These are phyloP conservation scores for Tonatia bakeri DNA, from an alignment of 2,113 vertebrate species.

Conservation along the genomic window DNA sequence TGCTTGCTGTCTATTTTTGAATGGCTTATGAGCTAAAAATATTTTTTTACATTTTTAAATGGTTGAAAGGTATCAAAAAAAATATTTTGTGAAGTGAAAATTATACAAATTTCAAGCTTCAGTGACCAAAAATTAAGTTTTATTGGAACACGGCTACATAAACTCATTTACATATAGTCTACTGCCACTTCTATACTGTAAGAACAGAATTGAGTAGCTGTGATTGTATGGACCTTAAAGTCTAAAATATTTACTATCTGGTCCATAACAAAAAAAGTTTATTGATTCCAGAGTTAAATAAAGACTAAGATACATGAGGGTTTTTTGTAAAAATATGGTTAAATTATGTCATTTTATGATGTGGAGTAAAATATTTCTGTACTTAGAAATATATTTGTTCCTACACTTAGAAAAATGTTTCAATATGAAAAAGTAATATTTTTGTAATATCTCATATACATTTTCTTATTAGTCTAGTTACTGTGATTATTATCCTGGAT, in stretches of 20 bases:
- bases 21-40: not conserved
- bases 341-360: not conserved
- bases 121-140: not conserved
- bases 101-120: not conserved
- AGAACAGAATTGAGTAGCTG: not conserved
- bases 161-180: not conserved
- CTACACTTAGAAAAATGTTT: not conserved
- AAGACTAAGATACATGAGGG: not conserved
- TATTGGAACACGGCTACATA: not conserved
- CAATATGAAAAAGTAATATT: not conserved
- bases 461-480: not conserved
- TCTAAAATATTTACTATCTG: not conserved
- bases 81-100: not conserved
- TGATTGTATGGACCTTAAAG: not conserved
- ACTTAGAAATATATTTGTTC: not conserved
- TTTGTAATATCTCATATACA: not conserved
- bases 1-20: not conserved
- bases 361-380: not conserved
- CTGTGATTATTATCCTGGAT: not conserved
- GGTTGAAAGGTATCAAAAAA: not conserved
- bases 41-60: not conserved
- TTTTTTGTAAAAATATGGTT: not conserved
- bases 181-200: not conserved
- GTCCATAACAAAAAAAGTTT: not conserved
- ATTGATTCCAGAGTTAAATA: not conserved